phyloP scores from a whole-genome alignment of 1,140 invertebrate genomes.

The Agrypnia vestita region DNA sequence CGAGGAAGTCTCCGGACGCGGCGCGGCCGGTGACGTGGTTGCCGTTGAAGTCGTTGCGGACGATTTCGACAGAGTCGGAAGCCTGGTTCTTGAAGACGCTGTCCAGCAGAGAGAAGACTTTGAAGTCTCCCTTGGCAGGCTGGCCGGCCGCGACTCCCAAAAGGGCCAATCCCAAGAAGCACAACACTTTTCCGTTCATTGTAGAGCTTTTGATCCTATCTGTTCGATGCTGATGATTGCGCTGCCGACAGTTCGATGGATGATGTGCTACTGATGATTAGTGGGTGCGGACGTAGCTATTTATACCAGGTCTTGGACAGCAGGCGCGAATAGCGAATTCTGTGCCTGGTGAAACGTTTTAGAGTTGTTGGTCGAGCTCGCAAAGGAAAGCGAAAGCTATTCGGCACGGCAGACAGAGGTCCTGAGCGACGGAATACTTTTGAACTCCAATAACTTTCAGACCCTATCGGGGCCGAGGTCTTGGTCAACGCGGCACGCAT shows the following conservation, averaged over 20 bases:
- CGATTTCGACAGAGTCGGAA: constrained; percentile 82
- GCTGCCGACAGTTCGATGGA: constrained; percentile 68
- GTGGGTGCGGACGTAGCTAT: constrained; percentile 68
- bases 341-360: constrained; percentile 10
- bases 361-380: constrained; percentile 2
- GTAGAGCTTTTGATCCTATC: constrained; percentile 65
- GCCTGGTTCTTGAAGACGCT: constrained; percentile 84
- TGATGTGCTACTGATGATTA: constrained; percentile 70
- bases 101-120: constrained; percentile 84
- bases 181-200: constrained; percentile 71
- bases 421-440: neutral
- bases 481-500: constrained; percentile 17
- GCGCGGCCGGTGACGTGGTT: constrained; percentile 76
- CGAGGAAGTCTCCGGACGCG: constrained; percentile 74
- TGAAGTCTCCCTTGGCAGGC: constrained; percentile 80
- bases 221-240: constrained; percentile 59
- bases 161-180: constrained; percentile 68
- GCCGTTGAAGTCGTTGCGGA: constrained; percentile 77
- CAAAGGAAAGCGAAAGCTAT: constrained; percentile 10
- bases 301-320: constrained; percentile 67
- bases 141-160: constrained; percentile 74
- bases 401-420: neutral
- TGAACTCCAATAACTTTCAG: neutral
- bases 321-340: constrained; percentile 12
- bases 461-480: neutral